Evolutionary conservation across 2,113 vertebrate genomes (phyloP), one percentile per base, ranked within the genome.

Genomic region (Erythrocebus patas): DNA sequence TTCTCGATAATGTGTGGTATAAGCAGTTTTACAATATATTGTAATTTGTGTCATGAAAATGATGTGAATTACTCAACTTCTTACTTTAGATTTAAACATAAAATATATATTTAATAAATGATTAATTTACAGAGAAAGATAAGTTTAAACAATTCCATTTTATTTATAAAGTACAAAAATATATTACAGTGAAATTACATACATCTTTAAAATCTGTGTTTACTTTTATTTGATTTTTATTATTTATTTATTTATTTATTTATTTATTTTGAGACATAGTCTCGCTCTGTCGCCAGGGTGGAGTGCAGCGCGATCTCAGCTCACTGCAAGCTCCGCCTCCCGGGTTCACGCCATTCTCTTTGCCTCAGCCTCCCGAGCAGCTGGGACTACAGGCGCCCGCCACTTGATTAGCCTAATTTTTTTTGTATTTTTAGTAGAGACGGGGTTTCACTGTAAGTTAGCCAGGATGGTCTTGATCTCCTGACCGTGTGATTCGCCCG

Each of bases 281-380:
- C 3, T 50, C 48, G 3, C 48, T 50, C 48, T 50, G 48, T 1
- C 3, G 48, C 48, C 48, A 50, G 12, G 48, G 12, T 50, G 48
- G 48, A 50, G 12, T 50, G 48, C 48, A 50, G 12, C 3, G 48
- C 0, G 48, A 50, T 50, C 48, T 50, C 48, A 0, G 48, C 48
- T 50, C 48, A 50, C 13, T 50, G 48, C 48, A 50, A 50, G 48
- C 48, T 50, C 48, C 3, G 13, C 48, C 48, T 50, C 48, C 13
- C 3, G 48, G 13, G 48, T 50, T 14, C 48, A 50, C 13, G 3
- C 48, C 48, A 50, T 50, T 50, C 3, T 50, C 48, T 4, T n/a
- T 50, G 48, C 48, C 48, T 50, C 48, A 50, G 48, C 48, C 12
- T 0, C 13, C 48, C 0, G 13, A 50, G 48, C 3, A 14, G 13